A percentile compares a stretch with the other conserved stretches of the same genome.
Conservation (phyloP, 2,888 invertebrate genomes). For the Ennomos erosarius region DNA sequence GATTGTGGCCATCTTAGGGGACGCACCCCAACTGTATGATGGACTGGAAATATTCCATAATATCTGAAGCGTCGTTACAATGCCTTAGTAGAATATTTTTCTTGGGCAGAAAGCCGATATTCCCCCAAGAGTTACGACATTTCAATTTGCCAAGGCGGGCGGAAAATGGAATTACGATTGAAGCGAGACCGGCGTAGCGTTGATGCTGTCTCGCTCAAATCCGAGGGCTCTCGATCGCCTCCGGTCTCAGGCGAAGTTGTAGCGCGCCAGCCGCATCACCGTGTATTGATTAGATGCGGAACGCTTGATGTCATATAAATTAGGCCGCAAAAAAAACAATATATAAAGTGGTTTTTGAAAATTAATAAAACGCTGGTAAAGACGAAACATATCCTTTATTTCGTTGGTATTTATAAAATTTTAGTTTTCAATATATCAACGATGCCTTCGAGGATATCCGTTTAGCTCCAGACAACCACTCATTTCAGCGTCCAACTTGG, state of each 20-base stretch:
- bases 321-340: slow-evolving; percentile 81
- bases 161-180: slow-evolving; percentile 86
- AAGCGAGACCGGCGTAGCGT: slow-evolving; percentile 76
- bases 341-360: slow-evolving; percentile 5
- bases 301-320: slow-evolving; percentile 84
- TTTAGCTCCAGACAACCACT: slow-evolving; percentile 17
- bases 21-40: slow-evolving; percentile 74
- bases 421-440: too few species aligned
- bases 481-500: slow-evolving; percentile 15
- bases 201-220: slow-evolving; percentile 56
- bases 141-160: slow-evolving; percentile 86
- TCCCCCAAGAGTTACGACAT: slow-evolving; percentile 86
- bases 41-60: slow-evolving; percentile 82
- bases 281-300: slow-evolving; percentile 86
- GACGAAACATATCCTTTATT: too few species aligned
- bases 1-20: slow-evolving; percentile 73
- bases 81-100: slow-evolving; percentile 83
- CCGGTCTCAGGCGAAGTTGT: slow-evolving; percentile 64
- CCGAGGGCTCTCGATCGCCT: slow-evolving; percentile 61
- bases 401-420: too few species aligned
- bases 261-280: slow-evolving; percentile 74
- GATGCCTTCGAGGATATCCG: background rate
- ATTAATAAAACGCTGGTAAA: background rate
- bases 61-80: slow-evolving; percentile 80
- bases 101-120: slow-evolving; percentile 85